Conservation (phyloP, 2,113 vertebrate species). For the Lipotes vexillifer region DNA sequence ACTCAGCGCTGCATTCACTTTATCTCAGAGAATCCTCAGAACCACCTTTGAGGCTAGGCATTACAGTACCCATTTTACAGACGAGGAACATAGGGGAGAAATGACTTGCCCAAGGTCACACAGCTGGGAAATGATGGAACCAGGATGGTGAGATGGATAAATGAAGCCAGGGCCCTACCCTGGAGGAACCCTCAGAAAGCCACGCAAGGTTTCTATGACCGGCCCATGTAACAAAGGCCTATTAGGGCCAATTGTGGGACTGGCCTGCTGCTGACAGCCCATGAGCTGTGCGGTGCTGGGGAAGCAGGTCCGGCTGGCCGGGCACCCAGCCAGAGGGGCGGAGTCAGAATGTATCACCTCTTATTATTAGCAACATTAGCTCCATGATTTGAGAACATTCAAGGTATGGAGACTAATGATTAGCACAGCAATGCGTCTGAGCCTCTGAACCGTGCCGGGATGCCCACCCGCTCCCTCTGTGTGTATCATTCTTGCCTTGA, state of each 20-base stretch:
- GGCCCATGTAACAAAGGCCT: accelerated
- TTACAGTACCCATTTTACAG: neutral
- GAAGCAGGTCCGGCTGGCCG: neutral
- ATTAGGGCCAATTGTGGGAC: accelerated
- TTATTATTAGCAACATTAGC: neutral
- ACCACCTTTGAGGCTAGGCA: accelerated
- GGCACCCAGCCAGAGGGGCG: neutral
- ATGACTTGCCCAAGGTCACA: neutral
- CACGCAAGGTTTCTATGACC: neutral
- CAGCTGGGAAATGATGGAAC: no score
- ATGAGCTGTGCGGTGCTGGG: accelerated
- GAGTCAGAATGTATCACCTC: neutral
- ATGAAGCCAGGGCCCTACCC: neutral
- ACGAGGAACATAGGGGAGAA: accelerated
- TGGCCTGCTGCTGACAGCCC: neutral
- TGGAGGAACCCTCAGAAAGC: neutral
- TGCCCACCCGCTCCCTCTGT: neutral
- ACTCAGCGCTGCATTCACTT: accelerated
- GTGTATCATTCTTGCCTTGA: accelerated
- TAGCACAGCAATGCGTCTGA: neutral
- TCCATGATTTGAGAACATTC: accelerated
- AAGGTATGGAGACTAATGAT: neutral
- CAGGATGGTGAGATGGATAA: neutral
- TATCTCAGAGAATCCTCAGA: neutral
- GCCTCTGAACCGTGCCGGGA: accelerated